Percentiles rank a stretch among this genome's conserved stretches.
phyloP scores from a whole-genome alignment of 2,888 invertebrate genomes.

The Clepsis dumicolana region DNA sequence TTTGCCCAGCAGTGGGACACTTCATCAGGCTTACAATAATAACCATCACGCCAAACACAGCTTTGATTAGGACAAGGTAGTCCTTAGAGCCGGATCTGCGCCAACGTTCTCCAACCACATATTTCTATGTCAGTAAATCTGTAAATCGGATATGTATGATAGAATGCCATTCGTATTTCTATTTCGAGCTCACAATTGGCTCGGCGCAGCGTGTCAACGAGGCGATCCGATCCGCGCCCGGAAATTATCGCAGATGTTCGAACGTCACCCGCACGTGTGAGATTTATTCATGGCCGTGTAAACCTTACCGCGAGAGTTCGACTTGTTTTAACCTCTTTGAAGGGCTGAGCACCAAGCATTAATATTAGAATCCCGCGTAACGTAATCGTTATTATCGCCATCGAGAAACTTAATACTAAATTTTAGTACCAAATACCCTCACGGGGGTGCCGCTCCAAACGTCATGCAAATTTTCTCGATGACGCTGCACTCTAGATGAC shows the following conservation, averaged over 20 bases:
- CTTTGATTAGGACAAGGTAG: neutral
- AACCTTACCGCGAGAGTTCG: slow-evolving; percentile 1
- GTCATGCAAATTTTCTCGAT: too few relatives aligned
- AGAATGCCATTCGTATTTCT: slow-evolving; percentile 9
- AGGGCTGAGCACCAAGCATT: too few relatives aligned
- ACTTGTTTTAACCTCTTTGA: neutral
- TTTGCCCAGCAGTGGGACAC: too few relatives aligned
- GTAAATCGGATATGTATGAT: slow-evolving; percentile 4
- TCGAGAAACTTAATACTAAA: too few relatives aligned
- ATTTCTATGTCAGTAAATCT: neutral
- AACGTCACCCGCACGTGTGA: slow-evolving; percentile 32
- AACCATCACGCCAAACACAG: too few relatives aligned
- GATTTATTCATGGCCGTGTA: slow-evolving; percentile 3
- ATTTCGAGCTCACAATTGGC: slow-evolving; percentile 11
- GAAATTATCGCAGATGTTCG: slow-evolving; percentile 40
- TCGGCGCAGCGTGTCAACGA: slow-evolving; percentile 27
- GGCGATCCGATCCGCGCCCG: slow-evolving; percentile 23
- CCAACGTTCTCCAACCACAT: neutral
- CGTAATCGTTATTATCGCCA: too few relatives aligned
- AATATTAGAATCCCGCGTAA: too few relatives aligned
- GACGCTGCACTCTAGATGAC: too few relatives aligned
- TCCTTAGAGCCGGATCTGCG: neutral
- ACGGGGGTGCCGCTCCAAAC: too few relatives aligned
- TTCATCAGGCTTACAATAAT: too few relatives aligned
- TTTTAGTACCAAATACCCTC: too few relatives aligned